phyloP scores from a whole-genome alignment of 1,140 invertebrate genomes.

The Heliothis virescens region DNA sequence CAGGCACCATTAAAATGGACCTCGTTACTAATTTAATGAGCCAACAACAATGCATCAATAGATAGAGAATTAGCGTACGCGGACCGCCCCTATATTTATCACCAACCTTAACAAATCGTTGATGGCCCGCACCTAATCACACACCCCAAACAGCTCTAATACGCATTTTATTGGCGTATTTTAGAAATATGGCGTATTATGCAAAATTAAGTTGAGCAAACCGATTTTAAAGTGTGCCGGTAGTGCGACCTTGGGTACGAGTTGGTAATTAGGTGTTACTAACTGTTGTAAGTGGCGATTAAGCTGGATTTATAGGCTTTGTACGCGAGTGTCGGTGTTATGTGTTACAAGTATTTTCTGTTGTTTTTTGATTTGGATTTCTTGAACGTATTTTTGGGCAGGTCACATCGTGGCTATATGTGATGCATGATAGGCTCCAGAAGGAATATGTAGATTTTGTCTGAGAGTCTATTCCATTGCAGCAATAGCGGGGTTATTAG shows the following conservation, averaged over 20 bases:
- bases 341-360: constrained; percentile 7
- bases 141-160: constrained; percentile 55
- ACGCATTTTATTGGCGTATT: constrained; percentile 57
- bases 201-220: constrained; percentile 42
- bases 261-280: constrained; percentile 22
- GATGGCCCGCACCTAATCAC: constrained; percentile 59
- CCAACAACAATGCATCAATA: neutral
- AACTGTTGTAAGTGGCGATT: constrained; percentile 30
- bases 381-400: too few species aligned
- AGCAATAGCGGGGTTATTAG: too few species aligned
- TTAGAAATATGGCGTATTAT: constrained; percentile 47
- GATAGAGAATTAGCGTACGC: constrained; percentile 33
- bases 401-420: too few species aligned
- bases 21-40: constrained; percentile 21
- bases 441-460: too few species aligned
- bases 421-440: too few species aligned
- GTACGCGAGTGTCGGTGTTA: neutral
- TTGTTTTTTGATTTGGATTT: neutral
- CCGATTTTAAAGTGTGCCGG: constrained; percentile 38
- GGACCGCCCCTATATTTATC: constrained; percentile 47
- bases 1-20: neutral
- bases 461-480: too few species aligned
- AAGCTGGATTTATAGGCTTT: constrained; percentile 13
- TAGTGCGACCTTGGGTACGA: constrained; percentile 32
- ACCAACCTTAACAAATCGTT: constrained; percentile 51